Base-by-base conservation (phyloP, 2,113 vertebrate genomes). In the Thunnus thynnus region DNA sequence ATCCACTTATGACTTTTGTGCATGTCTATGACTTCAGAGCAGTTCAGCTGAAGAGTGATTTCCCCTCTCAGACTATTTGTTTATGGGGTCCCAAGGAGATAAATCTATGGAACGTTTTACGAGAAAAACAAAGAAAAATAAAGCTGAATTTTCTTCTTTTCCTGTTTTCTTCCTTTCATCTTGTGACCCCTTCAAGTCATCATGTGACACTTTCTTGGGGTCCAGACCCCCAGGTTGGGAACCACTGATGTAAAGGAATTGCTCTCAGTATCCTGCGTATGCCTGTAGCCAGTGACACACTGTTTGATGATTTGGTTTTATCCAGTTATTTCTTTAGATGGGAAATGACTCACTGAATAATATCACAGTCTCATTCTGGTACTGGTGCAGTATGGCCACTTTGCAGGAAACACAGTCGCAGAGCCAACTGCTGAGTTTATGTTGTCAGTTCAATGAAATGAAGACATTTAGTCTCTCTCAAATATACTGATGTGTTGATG, bases 371-470 rank as follows among this genome's bases (percentile, higher is more conserved):
- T 52, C 51, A 46, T 12, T 57, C 51, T 69, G 50, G 54, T 25
- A 13, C 22, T 22, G 22, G 36, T 55, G 67, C 67, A 70, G 54
- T 18, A n/a, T 18, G 50, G 65, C 44, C 55, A 12, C 60, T 58
- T 63, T 55, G 46, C n/a, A 64, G 62, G 32, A 54, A 41, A 70
- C 41, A 63, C 32, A 30, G 52, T 10, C 3, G 6, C 47, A 22
- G 20, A 56, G 18, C 22, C 36, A 41, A 57, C 73, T 51, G 54
- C 58, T 66, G 67, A 69, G 58, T 77, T 74, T 50, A 36, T 86
- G 68, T 73, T 52, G 44, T 46, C 68, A 68, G 58, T 62, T 68
- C 65, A 61, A 2, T 73, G n/a, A 63, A 82, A 78, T 54, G 13
- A 56, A 77, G 58, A 80, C 64, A 48, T 75, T 56, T 67, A 62